phyloP scores from a whole-genome alignment of 1,140 invertebrate genomes.

The Popillia japonica region DNA sequence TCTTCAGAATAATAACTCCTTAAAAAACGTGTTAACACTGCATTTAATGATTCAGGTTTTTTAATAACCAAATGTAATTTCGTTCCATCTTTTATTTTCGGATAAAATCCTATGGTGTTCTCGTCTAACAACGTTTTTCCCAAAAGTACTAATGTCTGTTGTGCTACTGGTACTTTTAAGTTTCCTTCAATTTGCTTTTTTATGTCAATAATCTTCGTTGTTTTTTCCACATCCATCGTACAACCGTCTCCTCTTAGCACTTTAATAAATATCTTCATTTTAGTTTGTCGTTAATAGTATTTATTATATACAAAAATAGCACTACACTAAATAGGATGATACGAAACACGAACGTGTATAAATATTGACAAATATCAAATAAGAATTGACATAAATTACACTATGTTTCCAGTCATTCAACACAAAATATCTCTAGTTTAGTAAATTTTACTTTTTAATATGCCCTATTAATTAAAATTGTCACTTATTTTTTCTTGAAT shows the following conservation, averaged over 20 bases:
- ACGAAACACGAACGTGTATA: neutral
- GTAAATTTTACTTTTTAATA: too few relatives aligned
- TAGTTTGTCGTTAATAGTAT: neutral
- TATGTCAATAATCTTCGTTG: constrained; percentile 61
- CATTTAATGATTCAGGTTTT: constrained; percentile 61
- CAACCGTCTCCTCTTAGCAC: constrained; percentile 63
- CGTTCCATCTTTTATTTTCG: constrained; percentile 64
- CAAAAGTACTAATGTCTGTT: constrained; percentile 62
- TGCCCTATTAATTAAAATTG: too few relatives aligned
- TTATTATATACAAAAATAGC: neutral
- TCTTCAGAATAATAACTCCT: constrained; percentile 62
- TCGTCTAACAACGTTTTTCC: constrained; percentile 64
- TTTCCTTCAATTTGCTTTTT: constrained; percentile 62
- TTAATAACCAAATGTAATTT: constrained; percentile 64
- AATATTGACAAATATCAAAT: too few relatives aligned
- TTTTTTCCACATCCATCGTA: constrained; percentile 60
- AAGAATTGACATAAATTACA: too few relatives aligned
- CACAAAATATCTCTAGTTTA: too few relatives aligned
- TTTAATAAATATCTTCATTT: constrained; percentile 64
- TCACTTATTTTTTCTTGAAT: too few relatives aligned
- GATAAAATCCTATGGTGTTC: constrained; percentile 61
- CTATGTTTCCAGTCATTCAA: too few relatives aligned
- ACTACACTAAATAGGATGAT: neutral
- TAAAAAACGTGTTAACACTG: constrained; percentile 60
- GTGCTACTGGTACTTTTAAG: constrained; percentile 61